phyloP scores from a whole-genome alignment of 2,113 vertebrate species.

The Dendropsophus ebraccatus region DNA sequence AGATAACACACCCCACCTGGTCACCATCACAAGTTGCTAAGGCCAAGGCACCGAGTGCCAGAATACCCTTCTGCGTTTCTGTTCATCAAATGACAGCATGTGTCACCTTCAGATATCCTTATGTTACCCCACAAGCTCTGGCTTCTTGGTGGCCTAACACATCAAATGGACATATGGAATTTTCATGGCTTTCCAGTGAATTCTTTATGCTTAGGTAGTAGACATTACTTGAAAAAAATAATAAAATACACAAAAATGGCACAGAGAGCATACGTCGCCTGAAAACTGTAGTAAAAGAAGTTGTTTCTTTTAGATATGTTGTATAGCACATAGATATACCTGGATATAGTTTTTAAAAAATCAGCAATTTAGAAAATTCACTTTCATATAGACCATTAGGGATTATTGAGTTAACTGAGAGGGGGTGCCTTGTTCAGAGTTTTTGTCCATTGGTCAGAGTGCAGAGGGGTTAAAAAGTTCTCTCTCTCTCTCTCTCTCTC shows the following conservation, averaged over 20 bases:
- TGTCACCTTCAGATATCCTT: conserved; percentile 93
- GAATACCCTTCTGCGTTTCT: conserved; percentile 79
- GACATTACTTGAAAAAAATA: conserved; percentile 72
- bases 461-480: no score
- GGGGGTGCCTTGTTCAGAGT: no score
- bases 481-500: no score
- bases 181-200: conserved; percentile 78
- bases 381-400: no score
- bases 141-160: conserved; percentile 79
- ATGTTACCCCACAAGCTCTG: conserved; percentile 74
- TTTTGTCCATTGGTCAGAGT: no score
- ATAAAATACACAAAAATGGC: conserved; percentile 63
- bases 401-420: no score
- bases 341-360: no score
- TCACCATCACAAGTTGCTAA: conserved; percentile 92
- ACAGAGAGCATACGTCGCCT: no score
- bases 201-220: conserved; percentile 71
- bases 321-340: no score
- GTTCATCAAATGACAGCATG: conserved; percentile 77
- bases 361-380: no score
- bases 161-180: conserved; percentile 80
- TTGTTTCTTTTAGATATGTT: no score
- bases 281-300: no score
- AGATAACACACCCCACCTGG: conserved; percentile 99
- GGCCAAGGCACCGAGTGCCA: conserved; percentile 79